Base-by-base conservation (phyloP, 2,113 vertebrate species). In the Chlorodrepanis virens region DNA sequence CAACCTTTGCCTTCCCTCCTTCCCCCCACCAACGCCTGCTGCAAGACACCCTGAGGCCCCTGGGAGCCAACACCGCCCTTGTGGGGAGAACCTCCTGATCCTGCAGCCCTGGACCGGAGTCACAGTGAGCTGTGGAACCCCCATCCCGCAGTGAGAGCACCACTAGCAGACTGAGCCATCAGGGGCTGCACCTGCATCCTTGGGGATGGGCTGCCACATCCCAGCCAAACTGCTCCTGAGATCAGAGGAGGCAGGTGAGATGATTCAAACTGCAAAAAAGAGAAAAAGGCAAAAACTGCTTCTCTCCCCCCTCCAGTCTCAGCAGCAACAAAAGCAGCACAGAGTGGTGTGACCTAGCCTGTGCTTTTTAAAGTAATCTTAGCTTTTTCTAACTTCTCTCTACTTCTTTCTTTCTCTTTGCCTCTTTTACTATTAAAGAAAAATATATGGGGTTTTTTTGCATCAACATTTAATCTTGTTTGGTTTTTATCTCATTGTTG, bases 51-150 rank as follows among this genome's bases (percentile, higher is more conserved):
- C 29, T 15, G 37, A 35, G 37, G 12, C 3, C 9, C 18, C 31
- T 0, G 0, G 24, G 45, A 52, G 8, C 20, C 0, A 1, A 24
- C 3, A 0, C 4, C 2, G 2, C 29, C 33, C 22, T 12, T 23
- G 45, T 60, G 56, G 8, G 16, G 20, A 42, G 31, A 52, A 2
- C 2, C 3, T 25, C 37, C 25, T 0, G 0, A 13, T 8, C n/a
- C 57, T 59, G 57, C 14, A 59, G 10, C 57, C 57, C 57, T 59
- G 56, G 14, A 25, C 14, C 7, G 5, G 23, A 11, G n/a, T 17
- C 57, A 59, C 23, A 37, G 57, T 2, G n/a, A 59, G 57, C 57
- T 59, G 57, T 37, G n/a, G 57, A 37, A 12, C 15, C 7, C n/a
- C 57, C 5, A 25, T 23, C 21, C 27, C 0, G 0, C 5, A 6